Evolutionary conservation across 1,140 invertebrate species (phyloP).

Genomic region (Delia radicum): DNA sequence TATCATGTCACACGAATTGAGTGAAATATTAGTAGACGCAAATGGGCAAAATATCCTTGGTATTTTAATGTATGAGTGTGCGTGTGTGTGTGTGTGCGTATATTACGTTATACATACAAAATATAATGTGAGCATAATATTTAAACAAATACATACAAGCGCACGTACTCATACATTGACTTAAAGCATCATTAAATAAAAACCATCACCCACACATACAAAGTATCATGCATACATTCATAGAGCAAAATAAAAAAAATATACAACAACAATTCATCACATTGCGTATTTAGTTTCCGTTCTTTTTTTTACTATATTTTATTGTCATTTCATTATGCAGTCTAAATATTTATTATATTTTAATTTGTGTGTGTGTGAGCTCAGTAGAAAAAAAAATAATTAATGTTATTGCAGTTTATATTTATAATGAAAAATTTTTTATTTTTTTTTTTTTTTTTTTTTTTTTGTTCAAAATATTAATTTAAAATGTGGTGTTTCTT

Average conservation of each 20-base stretch:
- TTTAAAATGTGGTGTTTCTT: not conserved
- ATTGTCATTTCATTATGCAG: not conserved
- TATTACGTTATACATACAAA: too few species aligned
- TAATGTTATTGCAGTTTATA: not conserved
- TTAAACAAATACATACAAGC: too few species aligned
- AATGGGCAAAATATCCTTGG: not conserved
- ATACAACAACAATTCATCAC: not conserved
- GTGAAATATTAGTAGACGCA: slow-evolving; percentile 22
- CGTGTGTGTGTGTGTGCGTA: not conserved
- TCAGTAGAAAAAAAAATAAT: not conserved
- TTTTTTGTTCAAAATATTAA: not conserved
- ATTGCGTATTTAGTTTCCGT: not conserved
- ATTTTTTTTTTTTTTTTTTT: not conserved
- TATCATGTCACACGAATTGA: slow-evolving; percentile 21
- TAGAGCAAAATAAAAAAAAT: too few species aligned
- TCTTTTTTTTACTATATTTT: not conserved
- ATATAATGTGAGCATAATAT: too few species aligned
- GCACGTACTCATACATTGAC: not conserved
- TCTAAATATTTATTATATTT: not conserved
- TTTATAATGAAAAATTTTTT: not conserved
- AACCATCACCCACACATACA: not conserved
- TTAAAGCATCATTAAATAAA: not conserved
- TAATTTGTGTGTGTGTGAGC: not conserved
- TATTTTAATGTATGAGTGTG: not conserved
- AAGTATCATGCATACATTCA: not conserved